A percentile compares a stretch with the other conserved stretches of the same genome.
Conservation (phyloP, 2,113 vertebrate genomes). For the Tringa solitaria region DNA sequence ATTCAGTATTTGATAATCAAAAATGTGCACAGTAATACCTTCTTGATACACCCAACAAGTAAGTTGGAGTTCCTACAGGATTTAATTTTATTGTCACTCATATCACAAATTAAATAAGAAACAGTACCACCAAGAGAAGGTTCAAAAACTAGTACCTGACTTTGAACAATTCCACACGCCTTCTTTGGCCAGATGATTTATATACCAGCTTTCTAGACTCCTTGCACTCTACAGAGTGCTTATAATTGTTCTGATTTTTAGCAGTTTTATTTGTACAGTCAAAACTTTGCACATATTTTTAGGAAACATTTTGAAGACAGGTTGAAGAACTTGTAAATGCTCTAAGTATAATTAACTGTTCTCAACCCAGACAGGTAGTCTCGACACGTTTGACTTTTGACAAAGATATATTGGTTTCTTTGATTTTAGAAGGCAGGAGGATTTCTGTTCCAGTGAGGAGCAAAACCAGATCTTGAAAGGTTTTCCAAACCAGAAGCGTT, state of each 20-base stretch:
- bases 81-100: not conserved
- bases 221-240: not conserved
- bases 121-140: not conserved
- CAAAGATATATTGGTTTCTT: not conserved
- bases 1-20: not conserved
- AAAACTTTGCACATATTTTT: not conserved
- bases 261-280: not conserved
- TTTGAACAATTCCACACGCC: not conserved
- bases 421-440: not conserved
- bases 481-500: not conserved
- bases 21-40: not conserved
- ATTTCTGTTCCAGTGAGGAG: not conserved
- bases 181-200: not conserved
- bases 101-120: not conserved
- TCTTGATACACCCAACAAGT: not conserved
- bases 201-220: not conserved
- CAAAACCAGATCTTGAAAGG: not conserved
- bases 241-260: not conserved
- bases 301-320: not conserved
- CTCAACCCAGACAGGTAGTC: not conserved
- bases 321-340: not conserved
- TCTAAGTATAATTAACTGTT: not conserved
- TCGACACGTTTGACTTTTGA: not conserved
- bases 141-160: not conserved
- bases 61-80: not conserved